phyloP scores from a whole-genome alignment of 2,113 vertebrate genomes.

The Lycocorax pyrrhopterus region DNA sequence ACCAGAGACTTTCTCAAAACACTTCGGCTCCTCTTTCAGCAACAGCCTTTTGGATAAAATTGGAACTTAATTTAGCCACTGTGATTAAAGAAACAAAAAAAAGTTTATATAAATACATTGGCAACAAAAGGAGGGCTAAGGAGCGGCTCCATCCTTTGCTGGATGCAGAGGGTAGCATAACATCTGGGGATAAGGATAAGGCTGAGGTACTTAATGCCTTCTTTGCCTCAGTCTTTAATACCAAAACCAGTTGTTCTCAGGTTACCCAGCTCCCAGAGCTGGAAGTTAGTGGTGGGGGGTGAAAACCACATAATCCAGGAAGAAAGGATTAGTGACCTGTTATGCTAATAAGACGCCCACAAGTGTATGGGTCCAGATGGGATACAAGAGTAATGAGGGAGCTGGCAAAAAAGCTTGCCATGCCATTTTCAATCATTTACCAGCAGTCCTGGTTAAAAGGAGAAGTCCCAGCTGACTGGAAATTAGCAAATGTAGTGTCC shows the following conservation, averaged over 20 bases:
- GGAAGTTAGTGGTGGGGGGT: background rate
- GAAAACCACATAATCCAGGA: background rate
- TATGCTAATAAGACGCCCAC: background rate
- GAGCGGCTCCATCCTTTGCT: background rate
- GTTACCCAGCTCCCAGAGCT: background rate
- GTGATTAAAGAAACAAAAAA: background rate
- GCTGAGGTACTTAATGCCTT: background rate
- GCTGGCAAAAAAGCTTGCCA: background rate
- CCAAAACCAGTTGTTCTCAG: background rate
- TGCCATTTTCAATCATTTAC: accelerated
- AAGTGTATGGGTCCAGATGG: background rate
- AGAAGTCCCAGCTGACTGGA: background rate
- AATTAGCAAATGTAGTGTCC: background rate
- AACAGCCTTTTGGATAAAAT: background rate
- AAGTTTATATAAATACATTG: background rate
- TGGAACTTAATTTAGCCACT: background rate
- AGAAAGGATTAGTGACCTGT: background rate
- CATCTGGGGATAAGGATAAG: background rate
- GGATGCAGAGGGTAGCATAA: background rate
- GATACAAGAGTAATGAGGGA: background rate
- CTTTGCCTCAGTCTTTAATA: background rate
- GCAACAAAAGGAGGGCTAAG: background rate
- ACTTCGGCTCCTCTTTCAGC: background rate
- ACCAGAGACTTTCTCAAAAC: background rate
- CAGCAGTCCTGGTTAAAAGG: background rate